These are phyloP conservation scores for Pollenia labialis DNA, from an alignment of 2,888 invertebrate species.

Conservation along the genomic window DNA sequence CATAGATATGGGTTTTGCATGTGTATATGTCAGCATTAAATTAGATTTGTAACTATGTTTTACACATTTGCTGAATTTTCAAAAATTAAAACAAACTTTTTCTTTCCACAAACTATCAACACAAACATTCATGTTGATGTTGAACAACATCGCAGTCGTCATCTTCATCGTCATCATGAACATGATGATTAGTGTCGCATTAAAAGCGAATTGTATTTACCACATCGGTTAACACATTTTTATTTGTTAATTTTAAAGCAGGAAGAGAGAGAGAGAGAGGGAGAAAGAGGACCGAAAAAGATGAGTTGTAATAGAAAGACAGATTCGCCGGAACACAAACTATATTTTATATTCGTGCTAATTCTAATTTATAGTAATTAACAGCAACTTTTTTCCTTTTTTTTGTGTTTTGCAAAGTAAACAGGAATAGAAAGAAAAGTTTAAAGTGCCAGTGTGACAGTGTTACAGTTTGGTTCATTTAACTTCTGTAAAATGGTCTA, in stretches of 20 bases:
- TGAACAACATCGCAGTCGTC: conserved; percentile 29
- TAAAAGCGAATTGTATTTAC: conserved; percentile 72
- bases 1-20: neutral
- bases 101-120: conserved; percentile 61
- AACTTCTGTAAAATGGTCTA: conserved; percentile 3
- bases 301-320: conserved; percentile 36
- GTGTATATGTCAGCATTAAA: neutral
- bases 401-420: too few relatives aligned
- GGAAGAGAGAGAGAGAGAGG: conserved; percentile 16
- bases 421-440: conserved; percentile 37
- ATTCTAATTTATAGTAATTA: conserved; percentile 51
- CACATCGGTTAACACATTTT: conserved; percentile 70
- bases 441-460: conserved; percentile 32
- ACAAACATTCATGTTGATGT: conserved; percentile 55
- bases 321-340: conserved; percentile 61
- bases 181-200: conserved; percentile 72
- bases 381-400: neutral
- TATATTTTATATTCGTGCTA: conserved; percentile 49
- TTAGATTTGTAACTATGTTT: conserved; percentile 38
- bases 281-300: conserved; percentile 11
- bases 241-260: conserved; percentile 39
- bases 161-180: conserved; percentile 65
- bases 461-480: conserved; percentile 40
- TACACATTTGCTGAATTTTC: conserved; percentile 51
- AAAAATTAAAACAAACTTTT: conserved; percentile 67